Conservation (phyloP, 2,797 vertebrate species). For the Distichodus sexfasciatus region DNA sequence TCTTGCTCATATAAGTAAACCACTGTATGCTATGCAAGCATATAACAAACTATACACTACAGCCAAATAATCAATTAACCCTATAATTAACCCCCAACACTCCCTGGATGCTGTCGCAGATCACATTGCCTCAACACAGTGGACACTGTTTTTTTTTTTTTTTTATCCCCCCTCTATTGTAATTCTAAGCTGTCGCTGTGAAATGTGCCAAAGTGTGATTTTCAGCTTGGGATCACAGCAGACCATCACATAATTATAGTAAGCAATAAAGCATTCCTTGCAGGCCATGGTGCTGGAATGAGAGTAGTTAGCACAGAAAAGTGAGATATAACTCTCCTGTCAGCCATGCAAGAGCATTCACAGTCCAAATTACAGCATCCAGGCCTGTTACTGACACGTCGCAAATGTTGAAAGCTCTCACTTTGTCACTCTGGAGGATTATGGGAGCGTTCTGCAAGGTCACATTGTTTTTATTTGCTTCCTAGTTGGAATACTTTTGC, state of each 20-base stretch:
- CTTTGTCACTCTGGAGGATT: slow-evolving; percentile 24
- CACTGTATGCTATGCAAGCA: too few species aligned
- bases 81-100: background rate
- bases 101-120: background rate
- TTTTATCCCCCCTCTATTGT: background rate
- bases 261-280: slow-evolving; percentile 12
- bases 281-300: background rate
- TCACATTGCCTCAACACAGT: background rate
- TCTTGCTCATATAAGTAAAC: too few species aligned
- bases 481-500: background rate
- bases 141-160: background rate
- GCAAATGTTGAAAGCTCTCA: slow-evolving; percentile 21
- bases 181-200: background rate
- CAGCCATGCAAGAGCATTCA: slow-evolving; percentile 12
- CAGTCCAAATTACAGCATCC: slow-evolving; percentile 27
- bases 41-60: background rate
- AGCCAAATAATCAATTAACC: background rate
- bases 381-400: slow-evolving; percentile 4
- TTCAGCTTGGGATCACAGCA: background rate
- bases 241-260: slow-evolving; percentile 16
- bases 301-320: slow-evolving; percentile 24
- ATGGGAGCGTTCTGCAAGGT: slow-evolving; percentile 30
- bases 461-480: slow-evolving; percentile 6
- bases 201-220: slow-evolving; percentile 19
- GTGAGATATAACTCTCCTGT: slow-evolving; percentile 32